Base-by-base conservation (phyloP, 2,113 vertebrate species). In the Connochaetes taurinus region DNA sequence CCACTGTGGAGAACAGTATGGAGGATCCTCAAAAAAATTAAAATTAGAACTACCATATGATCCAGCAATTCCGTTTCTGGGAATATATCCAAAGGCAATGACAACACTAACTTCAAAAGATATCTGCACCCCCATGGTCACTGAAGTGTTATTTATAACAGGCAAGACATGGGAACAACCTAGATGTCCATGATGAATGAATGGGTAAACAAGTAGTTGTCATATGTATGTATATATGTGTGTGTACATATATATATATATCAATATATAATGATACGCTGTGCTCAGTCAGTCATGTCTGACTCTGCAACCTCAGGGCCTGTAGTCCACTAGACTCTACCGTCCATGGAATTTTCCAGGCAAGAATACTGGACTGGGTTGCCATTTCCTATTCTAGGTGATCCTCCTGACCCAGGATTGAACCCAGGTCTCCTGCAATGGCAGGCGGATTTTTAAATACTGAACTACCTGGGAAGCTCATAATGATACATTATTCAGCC, bases 221-320 rank as follows among this genome's bases (percentile, higher is more conserved):
- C 1, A 2, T 55, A 1, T 8, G 21, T 55, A 1, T 16, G 6
- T 2, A 1, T 2, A 11, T 23, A 0, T 7, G 31, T 50, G 10
- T 33, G 15, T 50, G 16, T 50, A 4, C 47, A 4, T 31, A 1
- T 47, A 2, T 45, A 7, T 45, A 13, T 21, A 4, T 11, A 14
- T 45, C 2, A 29, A 31, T 43, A 10, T 29, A 12, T 10, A 17
- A 45, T 8, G 6, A 33, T 11, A 33, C 27, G 43, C 12, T 76
- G 0, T 14, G 23, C 40, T 27, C 40, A 27, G 40, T 40, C 36
- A 74, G 67, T 74, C 11, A 13, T 74, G 21, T 74, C 71, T 43
- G 11, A 74, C 5, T 43, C 71, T 27, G n/a, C 23, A 76, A 43
- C 23, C 36, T 43, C 71, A 76, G 40, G 71, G 71, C 7, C 71